A percentile compares a stretch with the other conserved stretches of the same genome.
Evolutionary conservation across 2,113 vertebrate genomes (phyloP).

Genomic region (Tiliqua scincoides): DNA sequence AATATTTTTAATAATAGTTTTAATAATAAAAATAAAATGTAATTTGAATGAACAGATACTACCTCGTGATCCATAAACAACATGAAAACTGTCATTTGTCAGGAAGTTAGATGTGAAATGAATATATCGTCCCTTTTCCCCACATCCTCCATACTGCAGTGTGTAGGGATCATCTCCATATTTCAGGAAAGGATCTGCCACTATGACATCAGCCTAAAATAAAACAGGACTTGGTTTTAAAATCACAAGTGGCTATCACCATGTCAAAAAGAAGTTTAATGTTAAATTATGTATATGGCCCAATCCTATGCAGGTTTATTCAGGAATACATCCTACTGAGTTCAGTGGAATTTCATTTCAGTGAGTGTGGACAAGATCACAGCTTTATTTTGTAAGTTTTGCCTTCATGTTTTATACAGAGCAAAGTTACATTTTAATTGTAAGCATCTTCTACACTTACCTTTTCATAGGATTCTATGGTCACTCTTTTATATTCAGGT

Average conservation of each 20-base stretch:
- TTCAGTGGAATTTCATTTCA: background rate
- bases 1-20: too few species aligned
- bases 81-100: constrained; percentile 32
- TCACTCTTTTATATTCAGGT: constrained; percentile 56
- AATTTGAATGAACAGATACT: constrained; percentile 27
- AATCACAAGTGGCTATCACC: background rate
- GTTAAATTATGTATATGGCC: too few species aligned
- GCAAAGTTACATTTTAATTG: background rate
- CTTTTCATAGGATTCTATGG: constrained; percentile 75
- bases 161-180: constrained; percentile 72
- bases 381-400: background rate
- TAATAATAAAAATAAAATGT: background rate
- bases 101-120: constrained; percentile 78
- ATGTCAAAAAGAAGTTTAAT: background rate
- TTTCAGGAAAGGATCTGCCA: constrained; percentile 59
- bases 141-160: constrained; percentile 73
- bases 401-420: too few species aligned
- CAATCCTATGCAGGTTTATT: background rate
- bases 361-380: background rate
- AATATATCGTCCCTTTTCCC: constrained; percentile 70
- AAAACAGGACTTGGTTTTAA: background rate
- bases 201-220: constrained; percentile 75
- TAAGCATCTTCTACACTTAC: constrained; percentile 52
- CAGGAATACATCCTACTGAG: background rate
- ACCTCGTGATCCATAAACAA: constrained; percentile 72